Base-by-base conservation (phyloP, 2,888 invertebrate genomes). In the Gastracanthus pulcherrimus region DNA sequence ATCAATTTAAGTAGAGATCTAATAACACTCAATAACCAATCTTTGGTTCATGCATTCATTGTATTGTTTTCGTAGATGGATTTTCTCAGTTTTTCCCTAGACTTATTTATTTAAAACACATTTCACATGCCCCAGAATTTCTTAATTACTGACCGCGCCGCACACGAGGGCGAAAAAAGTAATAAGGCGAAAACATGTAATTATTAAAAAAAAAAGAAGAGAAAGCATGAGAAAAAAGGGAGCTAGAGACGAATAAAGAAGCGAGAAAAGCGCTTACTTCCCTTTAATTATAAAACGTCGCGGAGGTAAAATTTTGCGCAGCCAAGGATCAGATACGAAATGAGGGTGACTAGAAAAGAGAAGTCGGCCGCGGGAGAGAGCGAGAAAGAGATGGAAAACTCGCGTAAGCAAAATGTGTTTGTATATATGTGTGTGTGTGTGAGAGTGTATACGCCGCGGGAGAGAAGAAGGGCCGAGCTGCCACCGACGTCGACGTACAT, bases 251-350 rank as follows among this genome's bases (percentile, higher is more conserved):
- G 74, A 76, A 77, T 71, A 78, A 80, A 83, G 78, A 80, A 83
- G 75, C 75, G 75, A 80, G 75, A 80, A 80, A 83, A 80, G 80
- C 80, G 82, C 80, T 83, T 78, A 83, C 82, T 80, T 83, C 75
- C 80, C 80, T 83, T 80, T 80, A 83, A 83, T 83, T 83, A 83
- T 79, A 80, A 83, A 80, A 80, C 66, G 80, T 80, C 80, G 78
- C 78, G 71, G 71, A 74, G 70, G 77, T 81, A 64, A 81, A 79
- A 78, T 82, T 82, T 76, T 31, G 58, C n/a, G n/a, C 64, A 58
- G 75, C 34, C 36, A 69, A 75, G 78, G 66, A 76, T 79, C 75
- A 82, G 76, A 78, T 78, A 76, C 62, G 77, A 66, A 74, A 74
- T 31, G 71, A 71, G 81, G 71, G 81, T 70, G 71, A 55, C 51